phyloP scores from a whole-genome alignment of 2,888 invertebrate genomes.

The Hirtodrosophila cameraria region DNA sequence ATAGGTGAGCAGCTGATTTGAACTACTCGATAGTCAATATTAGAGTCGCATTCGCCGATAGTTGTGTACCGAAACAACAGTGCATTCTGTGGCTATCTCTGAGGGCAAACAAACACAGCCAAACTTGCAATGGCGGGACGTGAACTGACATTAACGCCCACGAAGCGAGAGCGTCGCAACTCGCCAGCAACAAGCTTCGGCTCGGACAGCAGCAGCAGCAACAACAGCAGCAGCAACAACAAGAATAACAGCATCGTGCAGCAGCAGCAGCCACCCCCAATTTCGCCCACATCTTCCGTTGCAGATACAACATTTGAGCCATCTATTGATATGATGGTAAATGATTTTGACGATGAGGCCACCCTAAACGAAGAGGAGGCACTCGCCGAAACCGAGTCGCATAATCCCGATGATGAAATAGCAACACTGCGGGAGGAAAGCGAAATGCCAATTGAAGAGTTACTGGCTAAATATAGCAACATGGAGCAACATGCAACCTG shows the following conservation, averaged over 20 bases:
- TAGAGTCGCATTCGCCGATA: constrained; percentile 5
- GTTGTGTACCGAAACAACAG: constrained; percentile 1
- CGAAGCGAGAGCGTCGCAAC: constrained; percentile 64
- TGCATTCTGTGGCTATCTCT: neutral
- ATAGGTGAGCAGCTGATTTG: neutral
- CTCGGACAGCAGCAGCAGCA: constrained; percentile 27
- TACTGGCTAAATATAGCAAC: constrained; percentile 94
- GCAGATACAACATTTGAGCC: constrained; percentile 91
- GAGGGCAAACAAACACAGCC: constrained; percentile 19
- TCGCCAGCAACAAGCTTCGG: constrained; percentile 55
- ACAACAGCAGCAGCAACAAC: constrained; percentile 12
- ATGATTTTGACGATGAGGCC: constrained; percentile 98
- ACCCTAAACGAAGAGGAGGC: constrained; percentile 99
- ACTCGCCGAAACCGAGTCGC: constrained; percentile 92
- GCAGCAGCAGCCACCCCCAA: constrained; percentile 38
- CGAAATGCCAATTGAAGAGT: constrained; percentile 97
- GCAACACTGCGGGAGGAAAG: constrained; percentile 95
- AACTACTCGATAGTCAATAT: neutral
- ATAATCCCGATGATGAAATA: constrained; percentile 94
- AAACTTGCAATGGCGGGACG: constrained; percentile 54
- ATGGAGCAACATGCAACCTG: too few species aligned
- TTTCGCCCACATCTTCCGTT: constrained; percentile 80
- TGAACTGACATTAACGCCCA: constrained; percentile 44
- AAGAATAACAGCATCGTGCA: too few species aligned
- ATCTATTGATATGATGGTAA: constrained; percentile 97